These are phyloP conservation scores for Lochmaea crataegi DNA, from an alignment of 2,888 invertebrate genomes.

Conservation along the genomic window DNA sequence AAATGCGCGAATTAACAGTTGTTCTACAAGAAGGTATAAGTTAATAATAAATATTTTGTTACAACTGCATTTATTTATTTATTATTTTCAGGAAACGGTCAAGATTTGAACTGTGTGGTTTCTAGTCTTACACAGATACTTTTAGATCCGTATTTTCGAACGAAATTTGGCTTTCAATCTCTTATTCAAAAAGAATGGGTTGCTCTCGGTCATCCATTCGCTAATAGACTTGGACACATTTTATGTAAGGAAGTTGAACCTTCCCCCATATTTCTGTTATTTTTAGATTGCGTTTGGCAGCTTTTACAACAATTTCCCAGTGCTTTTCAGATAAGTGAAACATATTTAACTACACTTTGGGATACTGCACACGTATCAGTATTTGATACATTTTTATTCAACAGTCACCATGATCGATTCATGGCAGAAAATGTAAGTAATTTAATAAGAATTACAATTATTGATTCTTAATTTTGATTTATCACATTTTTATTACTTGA, in stretches of 20 bases:
- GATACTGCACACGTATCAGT: conserved; percentile 89
- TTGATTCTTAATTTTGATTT: too few relatives aligned
- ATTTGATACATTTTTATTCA: conserved; percentile 94
- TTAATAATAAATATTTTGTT: background rate
- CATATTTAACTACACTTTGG: conserved; percentile 92
- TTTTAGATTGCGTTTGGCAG: conserved; percentile 95
- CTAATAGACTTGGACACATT: conserved; percentile 75
- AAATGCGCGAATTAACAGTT: conserved; percentile 75
- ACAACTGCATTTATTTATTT: background rate
- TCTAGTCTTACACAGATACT: conserved; percentile 89
- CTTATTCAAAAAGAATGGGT: conserved; percentile 96
- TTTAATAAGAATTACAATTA: background rate
- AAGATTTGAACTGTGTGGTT: conserved; percentile 88
- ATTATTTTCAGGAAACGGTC: conserved; percentile 76
- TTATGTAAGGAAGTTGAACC: conserved; percentile 72
- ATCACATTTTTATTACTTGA: too few relatives aligned
- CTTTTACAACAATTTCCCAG: conserved; percentile 87
- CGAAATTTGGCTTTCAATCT: conserved; percentile 88
- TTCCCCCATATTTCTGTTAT: conserved; percentile 89
- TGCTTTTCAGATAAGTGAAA: conserved; percentile 92
- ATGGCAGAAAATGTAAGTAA: conserved; percentile 74
- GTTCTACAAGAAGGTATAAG: conserved; percentile 84
- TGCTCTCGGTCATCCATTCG: conserved; percentile 85
- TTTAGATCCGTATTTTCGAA: conserved; percentile 85
- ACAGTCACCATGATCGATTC: conserved; percentile 81